Percentiles rank a stretch among this genome's conserved stretches.
Evolutionary conservation across 1,140 invertebrate genomes (phyloP).

Genomic region (Aphaenogaster floridana): DNA sequence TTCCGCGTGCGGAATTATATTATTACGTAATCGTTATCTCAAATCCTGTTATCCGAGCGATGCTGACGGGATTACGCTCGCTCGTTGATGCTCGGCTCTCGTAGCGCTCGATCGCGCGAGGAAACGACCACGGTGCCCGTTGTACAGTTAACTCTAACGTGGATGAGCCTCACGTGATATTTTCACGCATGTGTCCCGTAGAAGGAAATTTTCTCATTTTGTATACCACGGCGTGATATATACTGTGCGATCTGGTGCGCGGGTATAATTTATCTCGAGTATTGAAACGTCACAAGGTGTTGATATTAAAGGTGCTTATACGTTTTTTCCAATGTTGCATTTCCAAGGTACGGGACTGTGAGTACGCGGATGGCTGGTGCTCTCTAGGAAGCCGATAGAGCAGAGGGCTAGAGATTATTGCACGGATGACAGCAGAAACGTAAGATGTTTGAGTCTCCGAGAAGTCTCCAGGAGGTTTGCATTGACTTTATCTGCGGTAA

Average conservation of each 20-base stretch:
- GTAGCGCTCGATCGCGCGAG: background rate
- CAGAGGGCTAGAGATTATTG: conserved; percentile 20
- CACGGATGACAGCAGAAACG: conserved; percentile 55
- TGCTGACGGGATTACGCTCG: conserved; percentile 2
- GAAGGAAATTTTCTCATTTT: background rate
- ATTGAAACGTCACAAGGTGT: background rate
- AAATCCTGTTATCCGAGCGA: conserved; percentile 53
- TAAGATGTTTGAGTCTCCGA: conserved; percentile 90
- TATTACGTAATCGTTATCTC: conserved; percentile 71
- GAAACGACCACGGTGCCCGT: background rate
- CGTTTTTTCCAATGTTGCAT: conserved; percentile 11
- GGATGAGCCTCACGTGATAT: conserved; percentile 1
- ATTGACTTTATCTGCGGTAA: conserved; percentile 91
- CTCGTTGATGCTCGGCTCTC: background rate
- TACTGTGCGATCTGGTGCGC: background rate
- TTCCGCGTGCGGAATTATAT: conserved; percentile 46
- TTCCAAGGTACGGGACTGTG: conserved; percentile 16
- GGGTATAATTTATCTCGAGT: background rate
- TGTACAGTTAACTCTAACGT: background rate
- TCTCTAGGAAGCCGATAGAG: background rate
- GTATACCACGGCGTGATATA: background rate
- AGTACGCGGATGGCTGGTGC: background rate
- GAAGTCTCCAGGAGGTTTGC: conserved; percentile 90
- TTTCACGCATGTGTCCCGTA: background rate
- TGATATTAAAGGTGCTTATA: background rate